A percentile compares a stretch with the other conserved stretches of the same genome.
phyloP scores from a whole-genome alignment of 64 coral and sea anemone species.

The Hydrozoanthus tunicans region DNA sequence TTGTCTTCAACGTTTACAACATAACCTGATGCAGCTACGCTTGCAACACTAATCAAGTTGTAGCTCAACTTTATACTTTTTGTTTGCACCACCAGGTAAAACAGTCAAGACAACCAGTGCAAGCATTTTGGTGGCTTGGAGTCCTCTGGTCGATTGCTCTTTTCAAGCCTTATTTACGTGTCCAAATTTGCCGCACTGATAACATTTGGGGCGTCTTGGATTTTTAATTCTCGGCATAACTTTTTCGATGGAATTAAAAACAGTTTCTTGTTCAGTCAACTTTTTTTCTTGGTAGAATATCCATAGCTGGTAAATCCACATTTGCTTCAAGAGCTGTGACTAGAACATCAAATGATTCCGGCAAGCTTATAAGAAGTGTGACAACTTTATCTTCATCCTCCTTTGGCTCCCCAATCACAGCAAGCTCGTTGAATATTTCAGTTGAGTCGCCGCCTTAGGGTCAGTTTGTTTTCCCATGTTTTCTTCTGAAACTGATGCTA shows the following conservation, averaged over 20 bases:
- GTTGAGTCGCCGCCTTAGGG: not conserved
- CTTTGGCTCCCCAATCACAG: constrained; percentile 51
- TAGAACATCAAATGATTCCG: constrained; percentile 62
- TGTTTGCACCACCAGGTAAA: not conserved
- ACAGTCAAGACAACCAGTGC: not conserved
- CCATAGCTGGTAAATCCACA: constrained; percentile 59
- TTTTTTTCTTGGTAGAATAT: constrained; percentile 65
- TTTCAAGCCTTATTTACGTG: constrained; percentile 20
- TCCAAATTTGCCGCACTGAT: constrained; percentile 31
- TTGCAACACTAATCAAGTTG: no score
- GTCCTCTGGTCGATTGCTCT: not conserved
- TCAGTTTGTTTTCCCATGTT: not conserved
- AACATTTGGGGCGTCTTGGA: constrained; percentile 26
- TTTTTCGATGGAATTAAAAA: not conserved
- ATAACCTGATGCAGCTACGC: not conserved
- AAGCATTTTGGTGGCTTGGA: not conserved
- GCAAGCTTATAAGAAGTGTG: constrained; percentile 56
- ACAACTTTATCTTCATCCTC: constrained; percentile 76
- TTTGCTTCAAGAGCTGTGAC: constrained; percentile 74
- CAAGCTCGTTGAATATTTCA: constrained; percentile 63
- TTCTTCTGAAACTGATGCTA: constrained; percentile 42
- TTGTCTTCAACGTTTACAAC: not conserved
- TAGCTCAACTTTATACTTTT: not conserved
- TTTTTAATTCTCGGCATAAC: constrained; percentile 16
- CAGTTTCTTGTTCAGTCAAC: constrained; percentile 50